phyloP scores from a whole-genome alignment of 2,113 vertebrate genomes.

The Lepisosteus oculatus region DNA sequence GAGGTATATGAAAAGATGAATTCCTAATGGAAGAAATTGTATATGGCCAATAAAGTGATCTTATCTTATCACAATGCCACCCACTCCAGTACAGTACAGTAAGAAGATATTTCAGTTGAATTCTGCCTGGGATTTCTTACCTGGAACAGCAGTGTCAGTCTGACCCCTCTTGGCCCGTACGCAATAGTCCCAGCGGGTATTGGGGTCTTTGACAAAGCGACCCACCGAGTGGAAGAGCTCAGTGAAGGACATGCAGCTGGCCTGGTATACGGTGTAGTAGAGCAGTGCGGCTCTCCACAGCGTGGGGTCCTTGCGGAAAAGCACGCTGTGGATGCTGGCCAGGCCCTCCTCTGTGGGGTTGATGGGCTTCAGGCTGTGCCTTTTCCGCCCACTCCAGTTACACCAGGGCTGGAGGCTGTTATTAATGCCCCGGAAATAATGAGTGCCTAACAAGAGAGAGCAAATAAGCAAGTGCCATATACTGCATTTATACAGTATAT shows the following conservation, averaged over 20 bases:
- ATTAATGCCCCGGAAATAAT: slow-evolving; percentile 88
- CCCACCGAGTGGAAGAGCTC: slow-evolving; percentile 81
- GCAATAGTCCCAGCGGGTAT: slow-evolving; percentile 91
- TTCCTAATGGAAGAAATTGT: too few species aligned
- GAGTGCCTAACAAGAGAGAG: slow-evolving; percentile 70
- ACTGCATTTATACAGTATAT: too few species aligned
- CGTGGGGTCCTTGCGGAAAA: slow-evolving; percentile 85
- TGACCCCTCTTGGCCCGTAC: slow-evolving; percentile 92
- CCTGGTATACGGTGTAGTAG: slow-evolving; percentile 88
- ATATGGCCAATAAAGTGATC: too few species aligned
- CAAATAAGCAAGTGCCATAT: too few species aligned
- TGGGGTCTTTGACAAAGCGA: slow-evolving; percentile 82
- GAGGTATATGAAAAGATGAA: too few species aligned
- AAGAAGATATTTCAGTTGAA: not conserved
- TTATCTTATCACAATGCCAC: too few species aligned
- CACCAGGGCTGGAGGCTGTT: slow-evolving; percentile 89
- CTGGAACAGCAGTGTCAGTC: slow-evolving; percentile 81
- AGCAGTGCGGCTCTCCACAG: slow-evolving; percentile 92
- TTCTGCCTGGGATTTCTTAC: slow-evolving; percentile 41
- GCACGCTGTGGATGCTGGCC: slow-evolving; percentile 89
- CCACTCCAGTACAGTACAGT: too few species aligned
- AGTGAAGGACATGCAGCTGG: slow-evolving; percentile 82
- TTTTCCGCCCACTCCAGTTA: slow-evolving; percentile 68
- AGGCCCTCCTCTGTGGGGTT: slow-evolving; percentile 94
- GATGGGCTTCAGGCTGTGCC: slow-evolving; percentile 75